Base-by-base conservation (phyloP, 2,113 vertebrate genomes). In the Nerophis lumbriciformis region DNA sequence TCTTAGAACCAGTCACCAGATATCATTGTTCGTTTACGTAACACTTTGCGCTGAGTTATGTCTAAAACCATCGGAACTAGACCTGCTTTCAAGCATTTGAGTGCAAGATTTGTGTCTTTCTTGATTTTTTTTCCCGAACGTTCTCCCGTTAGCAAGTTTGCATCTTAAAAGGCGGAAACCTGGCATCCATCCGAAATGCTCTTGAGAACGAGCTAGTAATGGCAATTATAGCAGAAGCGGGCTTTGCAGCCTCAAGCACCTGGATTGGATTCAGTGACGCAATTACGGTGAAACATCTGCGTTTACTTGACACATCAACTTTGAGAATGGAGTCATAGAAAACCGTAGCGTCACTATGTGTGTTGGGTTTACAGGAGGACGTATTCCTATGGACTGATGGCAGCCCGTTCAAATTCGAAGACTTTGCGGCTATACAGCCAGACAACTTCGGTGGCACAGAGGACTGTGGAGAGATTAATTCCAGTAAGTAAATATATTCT, bases 361-460 rank as follows among this genome's bases (percentile, higher is more conserved):
- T 1, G 6, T 44, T 6, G 44, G 55, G 21, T 39, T 57, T 13
- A 10, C 55, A 57, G 55, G 55, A 57, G 55, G 39, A 6, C 0
- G 13, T 1, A 2, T 14, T 5, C 10, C 2, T 21, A 1, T 57
- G 55, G 55, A 57, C 55, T 21, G 55, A 57, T 6, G 55, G 55
- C 39, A 19, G 16, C 19, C 0, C n/a, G 1, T 15, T 21, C 0
- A 6, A 45, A 1, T 44, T 57, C 10, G 2, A 0, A 0, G 16
- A 2, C 1, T 57, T 11, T 13, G 5, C 0, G 2, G 0, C 6
- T 1, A 0, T 0, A 6, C 55, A 57, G 55, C 55, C 55, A 13
- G 55, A 57, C 11, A 0, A 57, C 55, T 57, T 57, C 21, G 0
- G 0, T 0, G 6, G 1, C 37, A 0, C 0, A 1, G 55, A 57